These are phyloP conservation scores for Trematocara stigmaticum DNA, from an alignment of 2,113 vertebrate genomes.

Conservation along the genomic window DNA sequence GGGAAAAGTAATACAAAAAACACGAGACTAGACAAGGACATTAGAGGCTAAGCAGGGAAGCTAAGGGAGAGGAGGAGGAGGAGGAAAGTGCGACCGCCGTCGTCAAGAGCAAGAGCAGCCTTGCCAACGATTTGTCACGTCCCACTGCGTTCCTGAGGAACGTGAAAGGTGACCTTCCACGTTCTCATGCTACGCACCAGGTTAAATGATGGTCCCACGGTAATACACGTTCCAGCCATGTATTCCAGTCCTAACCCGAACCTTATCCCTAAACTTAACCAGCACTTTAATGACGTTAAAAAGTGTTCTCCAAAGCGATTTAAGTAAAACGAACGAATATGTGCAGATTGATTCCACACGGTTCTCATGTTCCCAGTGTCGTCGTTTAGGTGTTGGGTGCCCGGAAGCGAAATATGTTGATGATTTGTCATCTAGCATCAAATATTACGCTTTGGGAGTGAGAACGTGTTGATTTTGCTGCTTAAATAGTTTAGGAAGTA, in stretches of 20 bases:
- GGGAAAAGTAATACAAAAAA: too few relatives aligned
- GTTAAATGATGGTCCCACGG: neutral
- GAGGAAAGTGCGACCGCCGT: too few relatives aligned
- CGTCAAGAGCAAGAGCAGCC: too few relatives aligned
- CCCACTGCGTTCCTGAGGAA: neutral
- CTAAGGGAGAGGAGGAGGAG: too few relatives aligned
- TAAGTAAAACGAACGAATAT: neutral
- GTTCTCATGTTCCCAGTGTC: neutral
- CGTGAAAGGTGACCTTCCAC: neutral
- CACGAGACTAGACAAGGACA: too few relatives aligned
- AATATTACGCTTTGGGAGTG: accelerated
- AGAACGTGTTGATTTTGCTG: neutral
- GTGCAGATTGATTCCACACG: neutral
- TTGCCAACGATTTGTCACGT: neutral
- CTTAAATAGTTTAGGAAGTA: neutral
- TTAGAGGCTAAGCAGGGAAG: too few relatives aligned
- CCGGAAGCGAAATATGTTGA: neutral
- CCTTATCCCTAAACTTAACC: neutral
- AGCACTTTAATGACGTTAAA: neutral
- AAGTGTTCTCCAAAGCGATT: neutral
- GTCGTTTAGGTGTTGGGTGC: accelerated
- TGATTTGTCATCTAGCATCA: neutral
- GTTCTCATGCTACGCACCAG: neutral
- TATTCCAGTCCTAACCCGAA: neutral
- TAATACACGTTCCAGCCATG: neutral